Evolutionary conservation across 2,888 invertebrate genomes (phyloP).

Genomic region (Torymus aiolomorphi): DNA sequence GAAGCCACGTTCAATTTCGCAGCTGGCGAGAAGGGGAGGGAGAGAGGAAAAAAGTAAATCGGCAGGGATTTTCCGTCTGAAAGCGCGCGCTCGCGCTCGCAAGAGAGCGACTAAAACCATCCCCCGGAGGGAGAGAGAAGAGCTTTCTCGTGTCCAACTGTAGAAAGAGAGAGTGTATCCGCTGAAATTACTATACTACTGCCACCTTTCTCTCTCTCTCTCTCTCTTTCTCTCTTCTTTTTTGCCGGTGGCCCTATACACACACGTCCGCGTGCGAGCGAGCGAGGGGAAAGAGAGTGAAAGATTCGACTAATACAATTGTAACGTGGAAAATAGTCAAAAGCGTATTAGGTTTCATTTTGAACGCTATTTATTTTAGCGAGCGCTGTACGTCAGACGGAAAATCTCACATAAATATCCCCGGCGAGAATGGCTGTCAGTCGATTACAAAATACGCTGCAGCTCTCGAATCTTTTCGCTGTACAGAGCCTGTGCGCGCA

Average conservation of each 20-base stretch:
- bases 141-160: constrained; percentile 73
- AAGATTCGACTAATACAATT: constrained; percentile 31
- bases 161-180: constrained; percentile 43
- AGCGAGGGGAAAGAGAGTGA: constrained; percentile 1
- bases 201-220: constrained; percentile 61
- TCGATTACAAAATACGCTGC: not conserved
- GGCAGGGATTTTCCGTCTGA: constrained; percentile 53
- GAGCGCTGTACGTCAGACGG: not conserved
- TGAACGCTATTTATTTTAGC: constrained; percentile 24
- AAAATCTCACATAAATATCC: constrained; percentile 24
- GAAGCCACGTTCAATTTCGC: constrained; percentile 43
- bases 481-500: too few species aligned
- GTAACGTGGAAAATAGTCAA: constrained; percentile 25
- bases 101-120: constrained; percentile 41
- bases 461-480: constrained; percentile 1
- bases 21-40: constrained; percentile 33
- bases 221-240: constrained; percentile 57
- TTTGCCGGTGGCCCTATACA: not conserved
- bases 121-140: constrained; percentile 65
- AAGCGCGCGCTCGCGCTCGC: constrained; percentile 15
- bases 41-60: constrained; percentile 38
- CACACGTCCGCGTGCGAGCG: not conserved
- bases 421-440: not conserved
- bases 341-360: constrained; percentile 12
- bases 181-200: constrained; percentile 8